Evolutionary conservation across 2,797 vertebrate species (phyloP).

Genomic region (Ambastaia sidthimunki): DNA sequence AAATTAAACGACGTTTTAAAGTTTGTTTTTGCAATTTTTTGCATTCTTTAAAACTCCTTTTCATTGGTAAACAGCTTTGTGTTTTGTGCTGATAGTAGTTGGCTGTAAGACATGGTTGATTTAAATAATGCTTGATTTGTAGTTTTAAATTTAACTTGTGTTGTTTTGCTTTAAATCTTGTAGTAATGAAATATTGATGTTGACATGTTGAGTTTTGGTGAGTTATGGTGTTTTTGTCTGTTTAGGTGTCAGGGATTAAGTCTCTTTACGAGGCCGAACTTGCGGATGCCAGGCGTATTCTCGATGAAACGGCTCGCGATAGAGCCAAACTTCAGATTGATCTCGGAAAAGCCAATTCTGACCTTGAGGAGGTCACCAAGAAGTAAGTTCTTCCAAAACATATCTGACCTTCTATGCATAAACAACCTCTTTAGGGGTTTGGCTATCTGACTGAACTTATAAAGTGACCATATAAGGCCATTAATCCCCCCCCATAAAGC

Average conservation of each 20-base stretch:
- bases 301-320: conserved; percentile 94
- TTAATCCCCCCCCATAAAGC: background rate
- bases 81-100: too few species aligned
- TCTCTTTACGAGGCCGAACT: conserved; percentile 91
- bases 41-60: too few species aligned
- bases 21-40: background rate
- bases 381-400: conserved; percentile 69
- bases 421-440: background rate
- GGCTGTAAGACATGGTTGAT: too few species aligned
- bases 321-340: conserved; percentile 93
- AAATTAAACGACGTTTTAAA: too few species aligned
- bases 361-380: conserved; percentile 88
- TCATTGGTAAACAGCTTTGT: too few species aligned
- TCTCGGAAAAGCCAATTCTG: conserved; percentile 86
- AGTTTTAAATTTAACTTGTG: too few species aligned
- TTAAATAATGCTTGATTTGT: too few species aligned
- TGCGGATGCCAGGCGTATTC: conserved; percentile 88
- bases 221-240: background rate
- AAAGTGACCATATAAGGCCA: background rate
- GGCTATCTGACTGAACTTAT: background rate
- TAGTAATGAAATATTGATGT: too few species aligned
- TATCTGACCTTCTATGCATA: background rate
- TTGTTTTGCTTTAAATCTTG: too few species aligned
- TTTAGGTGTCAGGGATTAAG: conserved; percentile 90
- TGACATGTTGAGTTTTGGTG: background rate